phyloP scores from a whole-genome alignment of 2,888 invertebrate species.

The Halictus quadricinctus region DNA sequence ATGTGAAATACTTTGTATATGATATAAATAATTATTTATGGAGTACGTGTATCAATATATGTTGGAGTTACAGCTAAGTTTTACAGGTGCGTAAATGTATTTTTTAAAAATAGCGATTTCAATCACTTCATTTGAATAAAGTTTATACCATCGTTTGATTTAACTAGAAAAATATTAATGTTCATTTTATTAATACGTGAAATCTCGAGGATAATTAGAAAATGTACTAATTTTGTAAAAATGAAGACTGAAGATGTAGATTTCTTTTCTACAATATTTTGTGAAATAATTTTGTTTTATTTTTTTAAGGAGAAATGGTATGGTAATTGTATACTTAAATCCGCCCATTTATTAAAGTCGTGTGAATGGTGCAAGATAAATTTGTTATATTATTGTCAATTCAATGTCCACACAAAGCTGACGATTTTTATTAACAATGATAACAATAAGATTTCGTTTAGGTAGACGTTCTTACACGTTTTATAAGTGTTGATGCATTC shows the following conservation, averaged over 20 bases:
- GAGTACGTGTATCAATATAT: background rate
- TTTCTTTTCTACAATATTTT: background rate
- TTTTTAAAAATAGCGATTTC: background rate
- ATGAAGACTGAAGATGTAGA: background rate
- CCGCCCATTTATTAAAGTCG: constrained; percentile 50
- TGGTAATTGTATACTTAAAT: constrained; percentile 22
- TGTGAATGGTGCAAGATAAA: background rate
- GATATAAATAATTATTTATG: constrained; percentile 1
- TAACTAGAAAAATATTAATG: background rate
- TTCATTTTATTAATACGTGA: background rate
- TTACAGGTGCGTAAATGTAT: background rate
- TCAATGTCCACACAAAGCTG: background rate
- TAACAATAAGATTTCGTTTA: background rate
- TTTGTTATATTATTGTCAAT: background rate
- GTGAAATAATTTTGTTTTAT: background rate
- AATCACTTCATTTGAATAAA: background rate
- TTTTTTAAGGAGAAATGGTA: background rate
- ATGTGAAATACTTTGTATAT: background rate
- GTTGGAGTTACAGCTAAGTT: background rate
- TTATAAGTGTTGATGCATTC: background rate
- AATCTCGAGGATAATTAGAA: background rate
- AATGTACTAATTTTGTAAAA: too few relatives aligned
- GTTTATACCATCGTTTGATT: background rate
- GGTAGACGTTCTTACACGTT: background rate
- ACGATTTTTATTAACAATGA: background rate